These are phyloP conservation scores for Teleopsis dalmanni DNA, from an alignment of 1,140 invertebrate genomes.

Conservation along the genomic window DNA sequence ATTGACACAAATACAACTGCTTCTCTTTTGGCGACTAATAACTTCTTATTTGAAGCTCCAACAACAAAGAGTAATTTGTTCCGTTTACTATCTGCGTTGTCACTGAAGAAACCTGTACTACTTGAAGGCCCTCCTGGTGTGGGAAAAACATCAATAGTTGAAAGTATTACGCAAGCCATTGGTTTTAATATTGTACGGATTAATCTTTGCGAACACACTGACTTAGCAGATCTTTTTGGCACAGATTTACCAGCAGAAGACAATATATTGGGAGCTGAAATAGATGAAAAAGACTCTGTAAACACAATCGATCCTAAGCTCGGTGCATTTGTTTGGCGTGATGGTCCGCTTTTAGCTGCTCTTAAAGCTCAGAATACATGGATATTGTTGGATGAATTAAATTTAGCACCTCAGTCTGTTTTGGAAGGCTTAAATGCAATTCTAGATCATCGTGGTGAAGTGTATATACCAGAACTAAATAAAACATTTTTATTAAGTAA, in stretches of 20 bases:
- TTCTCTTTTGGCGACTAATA: conserved; percentile 24
- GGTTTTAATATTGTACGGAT: conserved; percentile 82
- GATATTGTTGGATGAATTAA: conserved; percentile 98
- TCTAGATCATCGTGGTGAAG: conserved; percentile 93
- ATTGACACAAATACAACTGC: conserved; percentile 46
- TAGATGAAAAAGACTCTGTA: conserved; percentile 1
- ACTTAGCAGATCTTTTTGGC: conserved; percentile 96
- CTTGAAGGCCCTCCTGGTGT: conserved; percentile 95
- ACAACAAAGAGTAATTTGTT: conserved; percentile 78
- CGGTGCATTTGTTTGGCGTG: conserved; percentile 90
- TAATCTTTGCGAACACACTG: conserved; percentile 98
- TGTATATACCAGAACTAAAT: conserved; percentile 92
- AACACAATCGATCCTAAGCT: conserved; percentile 45
- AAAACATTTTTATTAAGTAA: conserved; percentile 72
- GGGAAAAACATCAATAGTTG: conserved; percentile 93
- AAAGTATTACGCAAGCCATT: conserved; percentile 79
- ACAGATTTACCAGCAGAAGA: conserved; percentile 94
- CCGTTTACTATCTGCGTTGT: conserved; percentile 77
- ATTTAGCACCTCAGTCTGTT: conserved; percentile 96
- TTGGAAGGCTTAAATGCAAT: conserved; percentile 97
- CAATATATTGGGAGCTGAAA: conserved; percentile 19
- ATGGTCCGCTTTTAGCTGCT: conserved; percentile 91
- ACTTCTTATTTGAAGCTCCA: conserved; percentile 71
- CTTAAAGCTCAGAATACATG: conserved; percentile 82
- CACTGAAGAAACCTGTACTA: conserved; percentile 85